Evolutionary conservation across 1,140 invertebrate species (phyloP).

Genomic region (Megathymus violae): DNA sequence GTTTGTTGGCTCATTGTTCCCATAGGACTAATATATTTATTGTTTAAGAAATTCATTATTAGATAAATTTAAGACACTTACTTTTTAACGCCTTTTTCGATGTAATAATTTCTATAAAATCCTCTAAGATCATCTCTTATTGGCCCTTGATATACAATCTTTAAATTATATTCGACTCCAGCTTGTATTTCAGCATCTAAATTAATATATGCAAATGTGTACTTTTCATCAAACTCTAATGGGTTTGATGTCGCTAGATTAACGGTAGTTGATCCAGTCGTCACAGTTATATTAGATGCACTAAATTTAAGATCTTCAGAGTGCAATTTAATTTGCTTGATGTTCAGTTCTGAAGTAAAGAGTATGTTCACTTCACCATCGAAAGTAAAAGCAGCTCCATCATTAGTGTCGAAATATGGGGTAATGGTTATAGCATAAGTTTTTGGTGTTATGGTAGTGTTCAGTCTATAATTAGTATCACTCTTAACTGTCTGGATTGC

Average conservation of each 20-base stretch:
- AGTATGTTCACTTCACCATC: slow-evolving; percentile 85
- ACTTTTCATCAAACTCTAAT: slow-evolving; percentile 61
- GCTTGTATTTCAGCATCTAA: slow-evolving; percentile 54
- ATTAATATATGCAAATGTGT: slow-evolving; percentile 68
- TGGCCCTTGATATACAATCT: slow-evolving; percentile 82
- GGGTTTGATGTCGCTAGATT: slow-evolving; percentile 43
- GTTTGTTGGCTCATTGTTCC: not conserved
- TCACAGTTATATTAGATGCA: slow-evolving; percentile 65
- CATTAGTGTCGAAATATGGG: slow-evolving; percentile 84
- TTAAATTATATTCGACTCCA: slow-evolving; percentile 67
- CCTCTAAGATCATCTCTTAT: slow-evolving; percentile 87
- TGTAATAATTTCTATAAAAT: slow-evolving; percentile 92
- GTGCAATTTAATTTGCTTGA: slow-evolving; percentile 86
- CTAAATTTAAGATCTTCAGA: slow-evolving; percentile 84
- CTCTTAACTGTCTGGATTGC: slow-evolving; percentile 33
- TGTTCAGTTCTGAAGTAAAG: slow-evolving; percentile 55
- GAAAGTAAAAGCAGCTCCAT: slow-evolving; percentile 85
- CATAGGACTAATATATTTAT: too few species aligned
- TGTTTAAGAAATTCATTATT: too few species aligned
- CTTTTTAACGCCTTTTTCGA: slow-evolving; percentile 76
- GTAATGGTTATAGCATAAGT: slow-evolving; percentile 87
- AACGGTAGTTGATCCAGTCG: slow-evolving; percentile 48
- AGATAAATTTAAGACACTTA: slow-evolving; percentile 58
- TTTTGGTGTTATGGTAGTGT: slow-evolving; percentile 84
- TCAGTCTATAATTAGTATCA: slow-evolving; percentile 84